Evolutionary conservation across 2,797 vertebrate species (phyloP).

Genomic region (Sternarchorhynchus goeldii): DNA sequence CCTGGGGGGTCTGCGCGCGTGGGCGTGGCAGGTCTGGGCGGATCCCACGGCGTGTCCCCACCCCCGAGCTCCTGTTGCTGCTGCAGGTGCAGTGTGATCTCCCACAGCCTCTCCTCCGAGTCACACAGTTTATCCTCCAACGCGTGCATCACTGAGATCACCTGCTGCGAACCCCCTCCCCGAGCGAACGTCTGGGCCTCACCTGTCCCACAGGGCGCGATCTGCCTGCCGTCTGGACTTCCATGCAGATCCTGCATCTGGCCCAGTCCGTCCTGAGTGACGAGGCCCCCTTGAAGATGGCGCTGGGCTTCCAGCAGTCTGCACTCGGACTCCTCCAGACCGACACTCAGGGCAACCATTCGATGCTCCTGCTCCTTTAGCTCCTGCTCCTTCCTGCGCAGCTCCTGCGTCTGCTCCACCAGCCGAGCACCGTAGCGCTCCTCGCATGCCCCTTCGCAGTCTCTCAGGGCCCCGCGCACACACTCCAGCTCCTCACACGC

Average conservation of each 20-base stretch:
- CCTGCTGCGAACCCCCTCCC: conserved; percentile 75
- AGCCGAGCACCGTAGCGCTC: conserved; percentile 54
- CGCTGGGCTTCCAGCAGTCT: conserved; percentile 77
- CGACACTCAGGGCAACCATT: conserved; percentile 83
- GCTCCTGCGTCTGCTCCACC: conserved; percentile 69
- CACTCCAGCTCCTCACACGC: conserved; percentile 80
- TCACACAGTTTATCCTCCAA: conserved; percentile 88
- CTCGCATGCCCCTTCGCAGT: conserved; percentile 68
- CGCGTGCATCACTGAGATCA: conserved; percentile 85
- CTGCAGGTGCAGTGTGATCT: conserved; percentile 84
- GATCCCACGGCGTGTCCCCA: conserved; percentile 68
- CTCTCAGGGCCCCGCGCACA: conserved; percentile 73
- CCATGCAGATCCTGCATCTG: conserved; percentile 68
- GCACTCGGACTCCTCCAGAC: conserved; percentile 83
- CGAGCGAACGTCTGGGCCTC: conserved; percentile 61
- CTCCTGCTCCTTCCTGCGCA: conserved; percentile 85
- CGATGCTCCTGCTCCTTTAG: conserved; percentile 85
- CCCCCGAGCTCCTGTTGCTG: conserved; percentile 75
- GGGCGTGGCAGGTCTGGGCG: conserved; percentile 68
- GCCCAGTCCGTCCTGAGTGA: background rate
- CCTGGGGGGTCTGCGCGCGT: conserved; percentile 32
- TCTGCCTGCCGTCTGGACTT: conserved; percentile 44
- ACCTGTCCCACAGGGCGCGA: conserved; percentile 67
- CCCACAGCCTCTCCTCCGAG: conserved; percentile 89
- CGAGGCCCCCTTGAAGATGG: background rate